Base-by-base conservation (phyloP, 2,888 invertebrate genomes). In the Orthosia gothica region DNA sequence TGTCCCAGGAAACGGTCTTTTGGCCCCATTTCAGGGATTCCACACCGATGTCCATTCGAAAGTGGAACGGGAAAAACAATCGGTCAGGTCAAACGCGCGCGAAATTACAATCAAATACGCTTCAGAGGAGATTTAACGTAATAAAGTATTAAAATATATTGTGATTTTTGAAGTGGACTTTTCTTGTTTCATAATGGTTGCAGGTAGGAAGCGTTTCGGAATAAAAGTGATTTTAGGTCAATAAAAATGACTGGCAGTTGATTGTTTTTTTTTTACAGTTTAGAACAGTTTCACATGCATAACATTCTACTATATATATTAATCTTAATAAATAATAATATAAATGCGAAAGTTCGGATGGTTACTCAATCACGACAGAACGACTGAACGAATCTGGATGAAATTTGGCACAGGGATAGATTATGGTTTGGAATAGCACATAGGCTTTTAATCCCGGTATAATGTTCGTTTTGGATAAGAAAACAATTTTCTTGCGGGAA, bases 31-130 rank as follows among this genome's bases (percentile, higher is more conserved):
- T 61, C 61, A 57, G 49, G 40, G 54, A 84, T 70, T 40, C 47
- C 59, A 58, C 49, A 61, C 57, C 72, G 66, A 61, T 62, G 32
- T 49, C 70, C 52, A 55, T 58, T 62, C 50, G 61, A 74, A 70
- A 49, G 52, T n/a, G 62, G 32, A 69, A 70, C 67, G 70, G 50
- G 52, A 52, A 72, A 81, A 70, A 68, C 77, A 84, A 82, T 77
- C 50, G 55, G 26, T 55, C 58, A 50, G 59, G n/a, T 55, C 55
- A 54, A 57, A 61, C 58, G 50, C 50, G 72, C 71, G 59, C 40
- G 57, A 81, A 81, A 72, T 76, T 84, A 69, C 54, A 76, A 81
- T 70, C 81, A 70, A 32, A 20, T 55, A 61, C 23, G 70, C 26
- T 49, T 49, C 54, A 47, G 26, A 0, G 15, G 45, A 70, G 4